A percentile compares a stretch with the other conserved stretches of the same genome.
phyloP scores from a whole-genome alignment of 1,140 invertebrate species.

The Trachymyrmex cornetzi region DNA sequence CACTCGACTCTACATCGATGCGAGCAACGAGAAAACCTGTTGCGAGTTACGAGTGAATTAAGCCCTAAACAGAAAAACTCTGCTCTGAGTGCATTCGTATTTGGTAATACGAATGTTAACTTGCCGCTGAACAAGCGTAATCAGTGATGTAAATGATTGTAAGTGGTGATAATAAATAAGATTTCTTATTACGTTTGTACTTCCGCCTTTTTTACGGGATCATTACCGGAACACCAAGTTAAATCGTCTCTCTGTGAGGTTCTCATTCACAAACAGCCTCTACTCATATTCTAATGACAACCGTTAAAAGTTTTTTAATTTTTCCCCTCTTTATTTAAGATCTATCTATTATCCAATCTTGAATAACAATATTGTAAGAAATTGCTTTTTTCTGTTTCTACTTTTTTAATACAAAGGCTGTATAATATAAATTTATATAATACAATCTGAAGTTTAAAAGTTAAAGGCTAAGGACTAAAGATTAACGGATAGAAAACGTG shows the following conservation, averaged over 20 bases:
- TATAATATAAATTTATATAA: too few species aligned
- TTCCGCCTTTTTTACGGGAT: neutral
- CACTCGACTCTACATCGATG: neutral
- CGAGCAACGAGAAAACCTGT: neutral
- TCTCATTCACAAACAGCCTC: neutral
- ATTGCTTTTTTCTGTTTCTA: neutral
- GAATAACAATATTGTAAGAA: slow-evolving; percentile 17
- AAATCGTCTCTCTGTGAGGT: neutral
- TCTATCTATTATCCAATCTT: slow-evolving; percentile 3
- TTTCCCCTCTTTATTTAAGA: neutral
- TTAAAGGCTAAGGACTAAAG: neutral
- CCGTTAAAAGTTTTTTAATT: neutral
- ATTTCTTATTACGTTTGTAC: neutral
- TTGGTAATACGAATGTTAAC: neutral
- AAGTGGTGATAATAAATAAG: neutral
- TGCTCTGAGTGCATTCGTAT: neutral
- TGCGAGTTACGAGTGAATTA: neutral
- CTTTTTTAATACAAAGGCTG: neutral
- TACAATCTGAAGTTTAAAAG: neutral
- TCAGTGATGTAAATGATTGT: too few species aligned
- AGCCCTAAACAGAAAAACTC: neutral
- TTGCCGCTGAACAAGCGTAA: neutral
- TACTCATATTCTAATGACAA: slow-evolving; percentile 5
- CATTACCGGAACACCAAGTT: neutral
- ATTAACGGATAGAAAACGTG: neutral